Conservation (phyloP, 2,113 vertebrate genomes). For the Malaclemys terrapin region DNA sequence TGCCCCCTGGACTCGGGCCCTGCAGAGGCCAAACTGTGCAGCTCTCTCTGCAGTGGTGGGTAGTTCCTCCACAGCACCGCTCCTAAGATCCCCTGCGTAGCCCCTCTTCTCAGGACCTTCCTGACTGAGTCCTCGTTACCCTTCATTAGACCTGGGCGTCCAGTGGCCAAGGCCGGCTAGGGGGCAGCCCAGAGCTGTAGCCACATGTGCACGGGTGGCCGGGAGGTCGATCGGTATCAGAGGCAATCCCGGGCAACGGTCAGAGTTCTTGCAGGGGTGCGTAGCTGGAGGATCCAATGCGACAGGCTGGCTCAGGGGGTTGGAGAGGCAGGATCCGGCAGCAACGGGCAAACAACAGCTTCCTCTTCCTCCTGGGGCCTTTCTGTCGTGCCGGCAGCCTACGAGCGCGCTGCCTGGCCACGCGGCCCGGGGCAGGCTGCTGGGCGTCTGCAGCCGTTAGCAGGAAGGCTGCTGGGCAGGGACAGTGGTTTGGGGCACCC, state of each 20-base stretch:
- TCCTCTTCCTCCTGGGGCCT: background rate
- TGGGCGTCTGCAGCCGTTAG: background rate
- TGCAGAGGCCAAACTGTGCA: background rate
- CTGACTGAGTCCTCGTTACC: background rate
- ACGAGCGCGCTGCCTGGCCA: background rate
- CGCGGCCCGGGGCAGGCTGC: too few relatives aligned
- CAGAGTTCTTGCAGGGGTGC: background rate
- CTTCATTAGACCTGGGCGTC: background rate
- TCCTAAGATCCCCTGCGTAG: background rate
- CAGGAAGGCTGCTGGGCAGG: background rate
- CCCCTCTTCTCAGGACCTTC: background rate
- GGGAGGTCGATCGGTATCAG: too few relatives aligned
- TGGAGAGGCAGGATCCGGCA: background rate
- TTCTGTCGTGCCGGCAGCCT: background rate
- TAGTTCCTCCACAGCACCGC: background rate
- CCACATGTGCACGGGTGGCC: too few relatives aligned
- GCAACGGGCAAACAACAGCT: background rate
- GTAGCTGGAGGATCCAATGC: too few relatives aligned
- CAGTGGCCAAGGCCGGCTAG: background rate
- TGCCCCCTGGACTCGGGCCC: background rate
- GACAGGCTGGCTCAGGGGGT: background rate
- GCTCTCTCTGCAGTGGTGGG: background rate
- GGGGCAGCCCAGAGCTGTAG: background rate
- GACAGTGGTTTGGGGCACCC: background rate
- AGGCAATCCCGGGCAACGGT: background rate